Conservation (phyloP, 2,888 invertebrate genomes). For the Cataglyphis rosenhaueri region DNA sequence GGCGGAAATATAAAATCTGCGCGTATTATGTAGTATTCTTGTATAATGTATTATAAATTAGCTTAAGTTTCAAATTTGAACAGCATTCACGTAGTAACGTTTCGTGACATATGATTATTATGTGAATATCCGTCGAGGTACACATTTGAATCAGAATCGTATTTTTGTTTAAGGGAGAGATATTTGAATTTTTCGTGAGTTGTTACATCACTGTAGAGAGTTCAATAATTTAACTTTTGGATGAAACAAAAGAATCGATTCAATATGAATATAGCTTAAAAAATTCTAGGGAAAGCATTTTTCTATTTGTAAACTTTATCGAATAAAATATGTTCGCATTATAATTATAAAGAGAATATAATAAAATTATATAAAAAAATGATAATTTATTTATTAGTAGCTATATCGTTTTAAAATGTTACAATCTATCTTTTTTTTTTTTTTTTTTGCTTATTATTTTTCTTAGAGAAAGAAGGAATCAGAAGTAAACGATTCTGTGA, state of each 20-base stretch:
- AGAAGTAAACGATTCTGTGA: background rate
- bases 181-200: background rate
- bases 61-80: background rate
- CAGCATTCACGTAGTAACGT: background rate
- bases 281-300: background rate
- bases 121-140: background rate
- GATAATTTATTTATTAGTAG: background rate
- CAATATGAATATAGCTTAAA: background rate
- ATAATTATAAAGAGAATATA: background rate
- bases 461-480: background rate
- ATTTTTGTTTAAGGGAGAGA: background rate
- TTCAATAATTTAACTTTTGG: background rate
- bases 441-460: background rate
- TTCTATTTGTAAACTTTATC: background rate
- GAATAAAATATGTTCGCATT: background rate
- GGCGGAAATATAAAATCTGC: background rate
- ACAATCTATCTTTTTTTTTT: background rate
- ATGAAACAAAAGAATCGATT: background rate
- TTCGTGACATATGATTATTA: background rate
- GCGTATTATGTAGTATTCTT: background rate
- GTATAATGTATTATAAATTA: background rate
- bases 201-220: background rate
- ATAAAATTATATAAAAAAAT: background rate
- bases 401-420: background rate
- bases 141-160: background rate